Evolutionary conservation across 2,888 invertebrate genomes (phyloP).

Genomic region (Stegophylla sp.): DNA sequence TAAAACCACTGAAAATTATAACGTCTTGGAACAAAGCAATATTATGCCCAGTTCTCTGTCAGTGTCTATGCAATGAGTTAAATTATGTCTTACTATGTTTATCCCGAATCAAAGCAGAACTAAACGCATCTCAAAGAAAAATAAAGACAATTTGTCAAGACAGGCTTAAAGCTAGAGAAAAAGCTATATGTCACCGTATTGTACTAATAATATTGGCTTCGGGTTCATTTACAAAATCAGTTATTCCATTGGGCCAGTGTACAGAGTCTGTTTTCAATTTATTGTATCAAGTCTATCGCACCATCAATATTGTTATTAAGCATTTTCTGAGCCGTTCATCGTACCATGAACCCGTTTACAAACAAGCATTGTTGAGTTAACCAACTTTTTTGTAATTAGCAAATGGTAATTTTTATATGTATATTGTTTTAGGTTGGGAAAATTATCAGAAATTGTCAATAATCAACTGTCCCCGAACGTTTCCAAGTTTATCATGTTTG

Average conservation of each 20-base stretch:
- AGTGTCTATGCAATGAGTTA: slow-evolving; percentile 36
- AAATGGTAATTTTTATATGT: slow-evolving; percentile 3
- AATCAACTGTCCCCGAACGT: slow-evolving; percentile 62
- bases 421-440: slow-evolving; percentile 62
- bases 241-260: slow-evolving; percentile 68
- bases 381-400: neutral
- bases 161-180: slow-evolving; percentile 44
- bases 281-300: slow-evolving; percentile 68
- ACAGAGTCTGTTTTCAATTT: slow-evolving; percentile 70
- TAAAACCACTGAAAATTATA: slow-evolving; percentile 5
- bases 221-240: slow-evolving; percentile 67
- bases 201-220: slow-evolving; percentile 63
- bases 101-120: slow-evolving; percentile 36
- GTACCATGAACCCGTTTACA: slow-evolving; percentile 67
- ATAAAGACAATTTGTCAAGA: slow-evolving; percentile 33
- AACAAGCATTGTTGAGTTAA: slow-evolving; percentile 66
- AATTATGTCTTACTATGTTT: slow-evolving; percentile 25
- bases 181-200: slow-evolving; percentile 58
- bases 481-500: slow-evolving; percentile 62
- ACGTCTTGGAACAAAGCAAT: slow-evolving; percentile 15
- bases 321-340: slow-evolving; percentile 69
- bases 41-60: slow-evolving; percentile 26
- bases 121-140: slow-evolving; percentile 21
- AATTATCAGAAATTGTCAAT: slow-evolving; percentile 63
- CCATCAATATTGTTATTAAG: slow-evolving; percentile 69